A percentile compares a stretch with the other conserved stretches of the same genome.
These are phyloP conservation scores for Cavia porcellus DNA, from an alignment of 2,113 vertebrate species.

Conservation along the genomic window DNA sequence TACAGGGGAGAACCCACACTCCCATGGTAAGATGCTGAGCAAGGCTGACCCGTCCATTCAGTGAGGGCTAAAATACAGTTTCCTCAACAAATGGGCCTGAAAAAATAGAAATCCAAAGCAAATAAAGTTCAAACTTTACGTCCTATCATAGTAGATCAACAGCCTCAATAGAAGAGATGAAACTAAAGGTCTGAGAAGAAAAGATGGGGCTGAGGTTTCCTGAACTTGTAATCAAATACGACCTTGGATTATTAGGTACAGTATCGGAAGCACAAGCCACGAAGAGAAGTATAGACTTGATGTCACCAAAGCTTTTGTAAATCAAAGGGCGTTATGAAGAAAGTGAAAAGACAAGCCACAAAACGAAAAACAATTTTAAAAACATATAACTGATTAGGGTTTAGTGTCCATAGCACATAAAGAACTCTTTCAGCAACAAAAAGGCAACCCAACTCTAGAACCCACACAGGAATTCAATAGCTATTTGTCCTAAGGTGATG, in stretches of 20 bases:
- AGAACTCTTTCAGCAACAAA: neutral
- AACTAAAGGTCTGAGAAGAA: neutral
- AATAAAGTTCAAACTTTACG: neutral
- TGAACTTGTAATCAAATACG: neutral
- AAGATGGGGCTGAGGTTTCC: neutral
- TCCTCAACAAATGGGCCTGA: neutral
- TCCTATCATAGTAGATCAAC: neutral
- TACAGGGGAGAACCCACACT: neutral
- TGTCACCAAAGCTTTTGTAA: neutral
- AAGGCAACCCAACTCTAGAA: neutral
- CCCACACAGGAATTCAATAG: neutral
- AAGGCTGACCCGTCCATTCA: neutral
- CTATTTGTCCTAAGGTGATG: neutral
- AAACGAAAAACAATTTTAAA: neutral
- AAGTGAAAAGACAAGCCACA: neutral
- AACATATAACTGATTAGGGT: neutral
- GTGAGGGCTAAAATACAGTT: neutral
- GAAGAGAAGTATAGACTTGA: neutral
- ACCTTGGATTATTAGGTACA: neutral
- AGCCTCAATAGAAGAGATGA: neutral
- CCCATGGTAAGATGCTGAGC: neutral
- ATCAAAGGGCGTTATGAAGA: neutral
- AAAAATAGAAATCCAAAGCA: neutral
- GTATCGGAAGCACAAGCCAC: neutral
- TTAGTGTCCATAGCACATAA: neutral